Evolutionary conservation across 2,113 vertebrate genomes (phyloP), one percentile per base, ranked within the genome.

Genomic region (Rhabdomys dilectus): DNA sequence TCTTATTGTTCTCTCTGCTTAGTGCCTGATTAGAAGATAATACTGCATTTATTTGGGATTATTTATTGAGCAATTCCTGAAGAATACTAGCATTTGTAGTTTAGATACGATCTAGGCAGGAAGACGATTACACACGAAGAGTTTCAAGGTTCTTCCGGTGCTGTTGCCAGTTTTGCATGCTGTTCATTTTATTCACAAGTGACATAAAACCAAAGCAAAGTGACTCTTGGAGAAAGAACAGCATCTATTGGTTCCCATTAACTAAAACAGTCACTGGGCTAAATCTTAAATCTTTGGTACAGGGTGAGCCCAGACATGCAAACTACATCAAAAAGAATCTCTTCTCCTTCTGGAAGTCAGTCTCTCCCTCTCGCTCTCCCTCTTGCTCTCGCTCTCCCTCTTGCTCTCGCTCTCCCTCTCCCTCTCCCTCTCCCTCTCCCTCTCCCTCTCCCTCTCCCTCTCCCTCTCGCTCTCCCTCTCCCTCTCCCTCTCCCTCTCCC

Each of bases 181-280:
- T 90, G 62, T 31, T 90, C 90, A 90, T 91, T 95, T 92, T 75
- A 73, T 95, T 96, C 96, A 64, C 31, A 94, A 75, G 80, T 73
- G 72, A 51, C 88, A 72, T 77, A 72, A 96, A 95, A 91, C 34
- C 86, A 94, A 90, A 89, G 53, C 86, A 89, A 76, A 72, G n/a
- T 73, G 91, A n/a, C n/a, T 93, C 92, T 96, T 56, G 36, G 68
- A 85, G 89, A 56, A 72, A 88, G 13, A 93, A 82, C n/a, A 68
- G 68, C 39, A 70, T 91, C 80, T 89, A 77, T 86, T 86, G 39
- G 64, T 77, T 91, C 64, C 76, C 60, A 53, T 92, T 89, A 86
- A 92, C 62, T 88, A 77, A 66, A 88, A 66, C 75, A 96, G 53
- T 88, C 91, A 39, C 66, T 82, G 82, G 94, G 22, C 91, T 91